Conservation (phyloP, 2,797 vertebrate genomes). For the Tauraco hartlaubi region DNA sequence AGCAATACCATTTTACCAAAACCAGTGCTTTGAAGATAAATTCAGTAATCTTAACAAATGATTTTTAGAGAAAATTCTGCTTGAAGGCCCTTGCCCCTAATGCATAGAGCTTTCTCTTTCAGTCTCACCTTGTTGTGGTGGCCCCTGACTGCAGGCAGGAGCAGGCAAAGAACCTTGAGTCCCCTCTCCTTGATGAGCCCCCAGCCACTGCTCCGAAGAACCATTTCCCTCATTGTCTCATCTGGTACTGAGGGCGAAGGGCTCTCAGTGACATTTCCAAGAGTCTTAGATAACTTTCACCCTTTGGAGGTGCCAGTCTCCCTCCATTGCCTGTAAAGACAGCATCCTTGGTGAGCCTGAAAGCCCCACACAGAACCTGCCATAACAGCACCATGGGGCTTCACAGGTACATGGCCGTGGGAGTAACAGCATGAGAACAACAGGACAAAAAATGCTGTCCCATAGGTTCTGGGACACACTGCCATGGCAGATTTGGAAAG, state of each 20-base stretch:
- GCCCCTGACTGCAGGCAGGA: neutral
- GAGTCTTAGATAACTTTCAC: neutral
- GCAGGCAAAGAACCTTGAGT: neutral
- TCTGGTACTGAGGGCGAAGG: neutral
- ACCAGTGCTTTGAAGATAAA: neutral
- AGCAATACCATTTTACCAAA: neutral
- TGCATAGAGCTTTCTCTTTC: neutral
- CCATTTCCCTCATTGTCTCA: neutral
- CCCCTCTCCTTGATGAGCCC: neutral
- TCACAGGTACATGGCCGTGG: neutral
- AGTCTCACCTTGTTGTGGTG: neutral
- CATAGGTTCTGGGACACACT: neutral
- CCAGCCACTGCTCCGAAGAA: neutral
- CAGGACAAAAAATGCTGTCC: neutral
- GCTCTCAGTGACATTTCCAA: neutral
- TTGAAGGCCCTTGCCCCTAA: neutral
- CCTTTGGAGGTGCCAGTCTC: neutral
- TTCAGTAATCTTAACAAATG: neutral
- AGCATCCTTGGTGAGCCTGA: neutral
- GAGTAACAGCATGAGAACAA: neutral
- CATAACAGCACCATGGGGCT: neutral
- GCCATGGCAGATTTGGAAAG: rapidly evolving
- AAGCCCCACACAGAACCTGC: neutral
- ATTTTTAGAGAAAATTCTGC: neutral
- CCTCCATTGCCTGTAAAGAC: neutral